A percentile compares a stretch with the other conserved stretches of the same genome.
Evolutionary conservation across 2,797 vertebrate species (phyloP).

Genomic region (Lacerta agilis): DNA sequence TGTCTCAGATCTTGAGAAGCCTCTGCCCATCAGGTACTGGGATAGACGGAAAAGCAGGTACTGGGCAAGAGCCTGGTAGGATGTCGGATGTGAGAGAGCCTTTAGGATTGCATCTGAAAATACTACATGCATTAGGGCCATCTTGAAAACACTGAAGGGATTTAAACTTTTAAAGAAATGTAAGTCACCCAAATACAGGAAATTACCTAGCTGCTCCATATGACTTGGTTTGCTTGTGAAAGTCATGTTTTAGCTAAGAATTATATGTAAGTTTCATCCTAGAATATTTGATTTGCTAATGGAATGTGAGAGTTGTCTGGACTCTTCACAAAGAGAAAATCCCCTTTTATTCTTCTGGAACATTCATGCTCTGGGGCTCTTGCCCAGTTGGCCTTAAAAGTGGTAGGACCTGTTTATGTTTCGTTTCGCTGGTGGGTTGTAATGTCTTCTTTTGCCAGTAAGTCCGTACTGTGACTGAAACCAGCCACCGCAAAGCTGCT

Average conservation of each 20-base stretch:
- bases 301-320: not conserved
- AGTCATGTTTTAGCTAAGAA: not conserved
- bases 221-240: not conserved
- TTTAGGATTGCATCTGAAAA: no score
- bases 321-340: constrained; percentile 30
- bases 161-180: no score
- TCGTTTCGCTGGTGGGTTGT: constrained; percentile 27
- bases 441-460: constrained; percentile 35
- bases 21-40: no score
- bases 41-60: no score
- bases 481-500: constrained; percentile 2
- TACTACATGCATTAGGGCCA: not conserved
- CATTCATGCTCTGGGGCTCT: not conserved
- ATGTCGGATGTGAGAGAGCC: no score
- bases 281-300: not conserved
- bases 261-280: constrained; percentile 11
- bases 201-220: not conserved
- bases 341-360: constrained; percentile 19
- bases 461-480: constrained; percentile 9
- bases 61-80: no score
- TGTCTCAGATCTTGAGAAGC: no score
- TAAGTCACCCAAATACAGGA: not conserved
- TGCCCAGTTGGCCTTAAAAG: constrained; percentile 42
- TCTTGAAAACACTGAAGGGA: not conserved
- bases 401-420: constrained; percentile 55